These are phyloP conservation scores for Stylophora pistillata DNA, from an alignment of 64 coral and sea anemone species.

Conservation along the genomic window DNA sequence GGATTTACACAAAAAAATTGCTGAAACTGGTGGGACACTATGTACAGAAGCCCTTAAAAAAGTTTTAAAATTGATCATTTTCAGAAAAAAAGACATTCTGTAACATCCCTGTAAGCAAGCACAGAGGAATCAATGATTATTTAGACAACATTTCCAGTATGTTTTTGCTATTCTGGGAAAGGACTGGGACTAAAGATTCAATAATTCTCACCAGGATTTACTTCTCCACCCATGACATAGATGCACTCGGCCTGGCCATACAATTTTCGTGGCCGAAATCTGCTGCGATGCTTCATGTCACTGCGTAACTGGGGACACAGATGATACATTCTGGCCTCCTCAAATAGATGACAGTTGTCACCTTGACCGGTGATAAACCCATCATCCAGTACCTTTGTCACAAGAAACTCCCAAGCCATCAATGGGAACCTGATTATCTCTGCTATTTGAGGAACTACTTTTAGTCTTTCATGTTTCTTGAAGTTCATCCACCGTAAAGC, in stretches of 20 bases:
- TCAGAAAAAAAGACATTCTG: too few relatives aligned
- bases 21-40: too few relatives aligned
- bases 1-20: too few relatives aligned
- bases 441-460: slow-evolving; percentile 48
- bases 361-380: slow-evolving; percentile 63
- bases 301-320: slow-evolving; percentile 52
- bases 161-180: too few relatives aligned
- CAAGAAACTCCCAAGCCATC: slow-evolving; percentile 71
- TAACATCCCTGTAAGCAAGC: too few relatives aligned
- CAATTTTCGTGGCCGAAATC: slow-evolving; percentile 3
- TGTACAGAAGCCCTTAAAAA: too few relatives aligned
- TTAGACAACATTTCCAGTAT: too few relatives aligned
- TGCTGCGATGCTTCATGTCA: background rate
- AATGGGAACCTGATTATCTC: slow-evolving; percentile 73
- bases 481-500: slow-evolving; percentile 64
- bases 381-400: slow-evolving; percentile 72
- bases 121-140: too few relatives aligned
- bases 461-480: slow-evolving; percentile 61
- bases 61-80: too few relatives aligned
- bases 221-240: slow-evolving; percentile 21
- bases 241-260: slow-evolving; percentile 32
- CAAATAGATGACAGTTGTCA: slow-evolving; percentile 66
- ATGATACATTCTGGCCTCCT: slow-evolving; percentile 93
- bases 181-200: too few relatives aligned
- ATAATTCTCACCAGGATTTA: background rate